Conservation (phyloP, 2,113 vertebrate species). For the Toxostoma redivivum region DNA sequence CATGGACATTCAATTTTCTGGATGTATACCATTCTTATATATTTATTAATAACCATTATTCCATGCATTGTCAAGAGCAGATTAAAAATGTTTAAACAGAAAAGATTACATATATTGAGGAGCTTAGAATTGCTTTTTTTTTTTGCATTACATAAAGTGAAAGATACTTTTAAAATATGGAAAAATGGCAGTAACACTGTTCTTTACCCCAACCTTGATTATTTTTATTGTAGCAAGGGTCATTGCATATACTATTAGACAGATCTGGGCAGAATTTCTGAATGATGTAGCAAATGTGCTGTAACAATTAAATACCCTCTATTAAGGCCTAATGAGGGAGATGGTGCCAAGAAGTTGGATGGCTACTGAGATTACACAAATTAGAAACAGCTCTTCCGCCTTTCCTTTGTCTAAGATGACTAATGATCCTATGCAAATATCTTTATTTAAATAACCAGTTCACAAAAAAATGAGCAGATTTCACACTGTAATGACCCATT, state of each 20-base stretch:
- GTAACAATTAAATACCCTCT: not conserved
- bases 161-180: not conserved
- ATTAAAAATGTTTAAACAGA: not conserved
- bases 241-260: not conserved
- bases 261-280: not conserved
- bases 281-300: not conserved
- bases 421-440: constrained; percentile 5
- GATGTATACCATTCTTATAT: not conserved
- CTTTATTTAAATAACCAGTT: constrained; percentile 22
- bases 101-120: not conserved
- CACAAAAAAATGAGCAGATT: not conserved
- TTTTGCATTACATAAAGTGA: not conserved
- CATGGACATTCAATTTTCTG: not conserved
- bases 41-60: not conserved
- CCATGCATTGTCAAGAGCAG: not conserved
- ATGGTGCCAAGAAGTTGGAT: not conserved
- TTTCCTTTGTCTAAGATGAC: not conserved
- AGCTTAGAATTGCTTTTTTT: not conserved
- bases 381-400: constrained; percentile 22
- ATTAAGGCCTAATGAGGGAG: not conserved
- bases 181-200: not conserved
- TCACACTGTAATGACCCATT: not conserved
- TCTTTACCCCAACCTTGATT: not conserved
- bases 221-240: not conserved
- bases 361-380: constrained; percentile 29